Conservation (phyloP, 2,113 vertebrate genomes). For the Lota lota region DNA sequence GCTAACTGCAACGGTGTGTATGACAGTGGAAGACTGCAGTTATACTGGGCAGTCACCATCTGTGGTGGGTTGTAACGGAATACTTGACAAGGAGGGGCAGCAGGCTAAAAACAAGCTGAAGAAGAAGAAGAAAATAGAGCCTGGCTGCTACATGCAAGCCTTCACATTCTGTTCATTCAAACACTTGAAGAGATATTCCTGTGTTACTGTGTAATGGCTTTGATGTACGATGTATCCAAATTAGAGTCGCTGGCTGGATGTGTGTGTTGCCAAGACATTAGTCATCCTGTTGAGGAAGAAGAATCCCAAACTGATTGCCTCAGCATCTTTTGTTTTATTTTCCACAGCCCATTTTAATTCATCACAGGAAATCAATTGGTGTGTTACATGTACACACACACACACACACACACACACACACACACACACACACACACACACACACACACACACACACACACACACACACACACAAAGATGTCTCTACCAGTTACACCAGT, state of each 20-base stretch:
- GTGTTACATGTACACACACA: slow-evolving; percentile 13
- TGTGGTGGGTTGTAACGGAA: slow-evolving; percentile 1
- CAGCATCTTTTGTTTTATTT: slow-evolving; percentile 45
- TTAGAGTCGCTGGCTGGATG: no score
- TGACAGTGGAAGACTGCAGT: neutral
- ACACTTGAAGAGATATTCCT: neutral
- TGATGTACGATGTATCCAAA: slow-evolving; percentile 17
- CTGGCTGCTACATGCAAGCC: no score
- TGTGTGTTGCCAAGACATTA: slow-evolving; percentile 3
- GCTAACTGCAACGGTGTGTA: neutral
- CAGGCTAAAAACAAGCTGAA: no score
- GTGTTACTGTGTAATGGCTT: slow-evolving; percentile 17
- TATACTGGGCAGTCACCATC: neutral
- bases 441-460: no score
- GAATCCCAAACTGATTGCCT: slow-evolving; percentile 28
- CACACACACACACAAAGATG: no score
- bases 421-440: slow-evolving; percentile 8
- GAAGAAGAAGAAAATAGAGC: no score
- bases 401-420: no score
- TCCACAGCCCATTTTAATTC: slow-evolving; percentile 52
- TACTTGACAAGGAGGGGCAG: neutral
- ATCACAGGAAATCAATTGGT: slow-evolving; percentile 15
- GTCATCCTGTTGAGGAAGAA: slow-evolving; percentile 16
- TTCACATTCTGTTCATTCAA: no score
- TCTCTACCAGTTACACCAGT: slow-evolving; percentile 5